Evolutionary conservation across 2,113 vertebrate genomes (phyloP), one percentile per base, ranked within the genome.

Genomic region (Corythornis cristatus): DNA sequence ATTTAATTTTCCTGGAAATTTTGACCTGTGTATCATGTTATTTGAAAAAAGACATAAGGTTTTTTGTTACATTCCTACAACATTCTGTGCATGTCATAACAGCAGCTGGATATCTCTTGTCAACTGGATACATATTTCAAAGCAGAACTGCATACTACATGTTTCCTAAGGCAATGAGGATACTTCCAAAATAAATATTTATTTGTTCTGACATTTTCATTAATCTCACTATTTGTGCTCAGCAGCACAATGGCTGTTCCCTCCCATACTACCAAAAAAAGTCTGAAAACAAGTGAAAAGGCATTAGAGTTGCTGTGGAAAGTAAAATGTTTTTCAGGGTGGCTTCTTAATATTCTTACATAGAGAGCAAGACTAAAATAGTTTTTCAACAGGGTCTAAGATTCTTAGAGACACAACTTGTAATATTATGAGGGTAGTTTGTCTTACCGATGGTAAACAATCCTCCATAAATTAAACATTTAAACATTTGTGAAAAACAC

Each of bases 171-270:
- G 45, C 28, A 11, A 90, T 37, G 35, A 91, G 28, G 48, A 67
- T 87, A 45, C 12, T 83, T 88, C 31, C 33, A 56, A 75, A 93
- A 85, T 64, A 83, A 92, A 56, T 88, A 77, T 67, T 91, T 88
- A 54, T 90, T 90, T 88, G 18, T 61, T 48, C 46, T 53, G 21
- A 42, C 72, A 87, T 72, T 79, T 48, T 18, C 46, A 43, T 33
- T 60, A 61, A 68, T 43, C 58, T 35, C 26, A 20, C 29, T 28
- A 28, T 68, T 1, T 75, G 37, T 86, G 67, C 46, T 62, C 53
- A 42, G 54, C 71, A 88, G 56, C 20, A 31, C 48, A 64, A 22
- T 21, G 45, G 8, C 19, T 73, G 29, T 50, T 90, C 25, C 45
- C 54, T 83, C 12, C 25, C 50, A 80, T 20, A 12, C 11, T 33